Percentiles rank a stretch among this genome's conserved stretches.
Evolutionary conservation across 2,888 invertebrate genomes (phyloP).

Genomic region (Plebejus anna): DNA sequence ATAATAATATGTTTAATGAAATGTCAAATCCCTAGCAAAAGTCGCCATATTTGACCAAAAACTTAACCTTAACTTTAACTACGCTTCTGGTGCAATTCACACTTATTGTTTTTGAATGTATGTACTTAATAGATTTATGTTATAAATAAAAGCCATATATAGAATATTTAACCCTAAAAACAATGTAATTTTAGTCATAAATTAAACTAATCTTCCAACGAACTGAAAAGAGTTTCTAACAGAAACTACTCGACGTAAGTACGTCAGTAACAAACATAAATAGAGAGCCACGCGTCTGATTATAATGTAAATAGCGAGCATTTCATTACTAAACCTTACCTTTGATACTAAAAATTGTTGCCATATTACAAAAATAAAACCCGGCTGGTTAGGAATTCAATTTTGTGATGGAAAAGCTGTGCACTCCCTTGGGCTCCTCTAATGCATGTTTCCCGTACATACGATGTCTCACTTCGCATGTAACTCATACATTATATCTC

Average conservation of each 20-base stretch:
- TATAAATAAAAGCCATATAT: too few species aligned
- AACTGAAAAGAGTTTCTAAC: neutral
- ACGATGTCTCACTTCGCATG: conserved; percentile 19
- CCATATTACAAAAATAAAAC: conserved; percentile 2
- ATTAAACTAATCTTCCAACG: neutral
- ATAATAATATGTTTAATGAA: too few species aligned
- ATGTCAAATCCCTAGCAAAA: too few species aligned
- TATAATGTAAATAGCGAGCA: neutral
- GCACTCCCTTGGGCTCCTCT: conserved; percentile 22
- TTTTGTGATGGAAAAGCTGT: conserved; percentile 25
- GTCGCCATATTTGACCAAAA: too few species aligned
- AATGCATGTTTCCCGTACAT: conserved; percentile 11
- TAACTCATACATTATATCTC: conserved; percentile 2
- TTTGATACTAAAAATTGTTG: conserved; percentile 13
- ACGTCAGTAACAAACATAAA: neutral
- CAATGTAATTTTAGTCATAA: too few species aligned
- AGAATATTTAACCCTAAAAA: too few species aligned
- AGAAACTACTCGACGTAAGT: neutral
- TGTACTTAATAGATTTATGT: too few species aligned
- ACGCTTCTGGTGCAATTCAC: too few species aligned
- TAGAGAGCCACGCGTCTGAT: neutral
- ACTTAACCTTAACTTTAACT: too few species aligned
- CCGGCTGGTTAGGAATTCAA: conserved; percentile 20
- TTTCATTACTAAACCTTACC: conserved; percentile 8
- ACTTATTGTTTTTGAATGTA: too few species aligned